Evolutionary conservation across 2,113 vertebrate species (phyloP), one percentile per base, ranked within the genome.

Genomic region (Dunckerocampus dactyliophorus): DNA sequence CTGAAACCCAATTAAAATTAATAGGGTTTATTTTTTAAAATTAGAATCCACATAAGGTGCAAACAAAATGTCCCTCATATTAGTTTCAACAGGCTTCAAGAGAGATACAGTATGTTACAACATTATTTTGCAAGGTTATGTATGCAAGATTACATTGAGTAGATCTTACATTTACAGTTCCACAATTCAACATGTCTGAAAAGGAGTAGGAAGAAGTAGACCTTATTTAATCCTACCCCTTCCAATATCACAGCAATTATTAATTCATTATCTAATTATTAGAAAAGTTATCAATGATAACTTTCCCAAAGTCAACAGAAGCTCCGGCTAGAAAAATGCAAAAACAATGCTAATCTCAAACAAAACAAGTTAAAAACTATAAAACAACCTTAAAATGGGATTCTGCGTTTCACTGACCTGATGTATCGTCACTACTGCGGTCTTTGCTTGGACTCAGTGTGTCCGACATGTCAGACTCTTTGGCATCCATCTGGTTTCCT

Each of bases 371-470:
- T 20, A 50, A 19, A 49, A 17, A 20, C 2, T 19, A n/a, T 15
- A 8, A 21, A 15, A 6, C 5, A 15, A 6, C 5, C 4, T 28
- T 10, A 20, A 59, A 13, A 17, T 17, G 1, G 0, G 22, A 53
- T 1, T 6, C 8, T 49, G 9, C 3, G 21, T 59, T 55, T 61
- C 6, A 56, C 82, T 65, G 77, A 98, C 96, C 96, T 89, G 96
- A 98, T 66, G 94, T 93, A 85, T 99, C 96, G 86, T 99, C 97
- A 1, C 97, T 98, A 92, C 97, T 99, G 81, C 93, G 94, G 49
- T 99, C 96, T 85, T 96, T 99, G 89, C 94, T 98, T 47, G 96
- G 96, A 84, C 97, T 99, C 59, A 99, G 92, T n/a, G 96, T 98
- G 85, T 99, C 96, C 0, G 97, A 99, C 89, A 98, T 93, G 74